A percentile compares a stretch with the other conserved stretches of the same genome.
Conservation (phyloP, 2,888 invertebrate species). For the Phorcus lineatus region DNA sequence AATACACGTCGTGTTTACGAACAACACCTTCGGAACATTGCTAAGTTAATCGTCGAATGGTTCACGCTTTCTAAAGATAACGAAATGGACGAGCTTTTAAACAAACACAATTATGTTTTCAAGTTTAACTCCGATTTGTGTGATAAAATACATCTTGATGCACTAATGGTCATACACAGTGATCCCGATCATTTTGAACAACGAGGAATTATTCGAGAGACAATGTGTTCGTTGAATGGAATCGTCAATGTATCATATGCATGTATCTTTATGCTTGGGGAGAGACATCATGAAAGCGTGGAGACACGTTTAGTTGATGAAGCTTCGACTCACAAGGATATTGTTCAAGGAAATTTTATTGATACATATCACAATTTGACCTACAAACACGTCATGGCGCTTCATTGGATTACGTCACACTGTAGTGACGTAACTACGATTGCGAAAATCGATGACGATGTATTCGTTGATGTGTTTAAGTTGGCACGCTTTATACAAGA, state of each 20-base stretch:
- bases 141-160: conserved; percentile 36
- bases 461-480: conserved; percentile 77
- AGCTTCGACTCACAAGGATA: conserved; percentile 44
- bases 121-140: conserved; percentile 38
- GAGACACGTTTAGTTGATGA: conserved; percentile 42
- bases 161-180: conserved; percentile 49
- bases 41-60: neutral
- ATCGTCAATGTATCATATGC: conserved; percentile 34
- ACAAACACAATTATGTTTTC: conserved; percentile 38
- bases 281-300: conserved; percentile 18
- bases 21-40: no score
- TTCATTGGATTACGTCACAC: conserved; percentile 64
- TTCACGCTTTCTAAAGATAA: neutral
- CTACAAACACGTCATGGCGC: conserved; percentile 67
- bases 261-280: conserved; percentile 46
- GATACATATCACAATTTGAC: conserved; percentile 73
- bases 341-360: conserved; percentile 65
- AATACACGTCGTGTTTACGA: no score
- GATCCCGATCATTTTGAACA: conserved; percentile 40
- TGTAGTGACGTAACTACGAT: conserved; percentile 69
- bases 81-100: conserved; percentile 10
- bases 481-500: conserved; percentile 74
- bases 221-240: conserved; percentile 48
- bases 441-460: conserved; percentile 73
- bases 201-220: conserved; percentile 49